Evolutionary conservation across 2,888 invertebrate genomes (phyloP).

Genomic region (Alsophila aescularia): DNA sequence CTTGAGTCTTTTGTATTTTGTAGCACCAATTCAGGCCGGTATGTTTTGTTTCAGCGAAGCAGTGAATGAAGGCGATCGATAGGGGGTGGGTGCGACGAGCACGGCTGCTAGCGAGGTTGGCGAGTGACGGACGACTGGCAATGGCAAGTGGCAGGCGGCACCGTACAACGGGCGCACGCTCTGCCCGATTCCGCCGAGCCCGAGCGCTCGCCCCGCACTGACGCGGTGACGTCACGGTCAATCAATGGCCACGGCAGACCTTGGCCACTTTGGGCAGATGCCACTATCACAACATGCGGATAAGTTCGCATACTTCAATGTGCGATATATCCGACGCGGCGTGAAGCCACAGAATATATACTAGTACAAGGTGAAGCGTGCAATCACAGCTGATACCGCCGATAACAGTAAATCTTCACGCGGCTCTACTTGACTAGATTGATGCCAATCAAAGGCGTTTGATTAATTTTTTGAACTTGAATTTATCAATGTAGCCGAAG

Average conservation of each 20-base stretch:
- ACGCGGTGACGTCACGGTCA: slow-evolving; percentile 47
- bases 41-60: slow-evolving; percentile 46
- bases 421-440: neutral
- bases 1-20: slow-evolving; percentile 19
- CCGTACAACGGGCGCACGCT: neutral
- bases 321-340: slow-evolving; percentile 4
- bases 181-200: slow-evolving; percentile 9
- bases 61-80: slow-evolving; percentile 59
- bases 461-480: neutral
- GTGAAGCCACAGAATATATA: too few relatives aligned
- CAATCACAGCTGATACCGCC: slow-evolving; percentile 4
- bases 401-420: slow-evolving; percentile 10
- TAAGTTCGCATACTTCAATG: slow-evolving; percentile 26
- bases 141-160: neutral
- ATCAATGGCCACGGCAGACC: slow-evolving; percentile 55
- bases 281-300: slow-evolving; percentile 34
- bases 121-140: slow-evolving; percentile 30
- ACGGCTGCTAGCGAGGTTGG: slow-evolving; percentile 38
- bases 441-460: too few relatives aligned
- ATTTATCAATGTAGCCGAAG: too few relatives aligned
- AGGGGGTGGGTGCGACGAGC: slow-evolving; percentile 34
- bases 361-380: too few relatives aligned
- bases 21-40: slow-evolving; percentile 46
- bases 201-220: slow-evolving; percentile 27
- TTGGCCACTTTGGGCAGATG: slow-evolving; percentile 54